Evolutionary conservation across 2,888 invertebrate species (phyloP).

Genomic region (Harmothoe impar): DNA sequence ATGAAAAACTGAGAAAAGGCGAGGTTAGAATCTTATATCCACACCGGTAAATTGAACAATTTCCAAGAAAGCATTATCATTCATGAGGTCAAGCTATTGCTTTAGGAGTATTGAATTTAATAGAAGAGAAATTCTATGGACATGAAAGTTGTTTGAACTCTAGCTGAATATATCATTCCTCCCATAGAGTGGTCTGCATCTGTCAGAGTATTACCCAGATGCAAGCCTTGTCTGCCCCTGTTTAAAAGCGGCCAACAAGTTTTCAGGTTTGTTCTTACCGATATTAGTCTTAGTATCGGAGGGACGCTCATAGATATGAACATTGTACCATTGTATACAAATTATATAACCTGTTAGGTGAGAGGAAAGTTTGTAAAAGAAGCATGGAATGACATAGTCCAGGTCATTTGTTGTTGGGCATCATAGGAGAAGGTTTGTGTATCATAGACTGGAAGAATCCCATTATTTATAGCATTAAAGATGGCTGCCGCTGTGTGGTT

Average conservation of each 20-base stretch:
- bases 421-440: background rate
- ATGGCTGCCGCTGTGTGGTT: background rate
- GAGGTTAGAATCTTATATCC: background rate
- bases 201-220: background rate
- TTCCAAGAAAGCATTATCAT: slow-evolving; percentile 3
- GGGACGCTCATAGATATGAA: background rate
- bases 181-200: background rate
- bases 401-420: background rate
- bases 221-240: background rate
- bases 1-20: background rate
- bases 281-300: background rate
- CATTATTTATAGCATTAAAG: slow-evolving; percentile 37
- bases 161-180: slow-evolving; percentile 31
- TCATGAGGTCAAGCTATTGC: background rate
- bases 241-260: background rate
- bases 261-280: background rate
- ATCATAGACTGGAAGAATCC: background rate
- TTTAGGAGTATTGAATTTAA: background rate
- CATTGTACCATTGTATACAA: background rate
- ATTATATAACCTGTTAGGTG: slow-evolving; percentile 6
- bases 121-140: background rate
- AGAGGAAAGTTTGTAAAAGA: slow-evolving; percentile 3
- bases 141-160: slow-evolving; percentile 1
- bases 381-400: background rate
- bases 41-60: background rate